Base-by-base conservation (phyloP, 1,140 invertebrate species). In the Macrocentrus cingulum region DNA sequence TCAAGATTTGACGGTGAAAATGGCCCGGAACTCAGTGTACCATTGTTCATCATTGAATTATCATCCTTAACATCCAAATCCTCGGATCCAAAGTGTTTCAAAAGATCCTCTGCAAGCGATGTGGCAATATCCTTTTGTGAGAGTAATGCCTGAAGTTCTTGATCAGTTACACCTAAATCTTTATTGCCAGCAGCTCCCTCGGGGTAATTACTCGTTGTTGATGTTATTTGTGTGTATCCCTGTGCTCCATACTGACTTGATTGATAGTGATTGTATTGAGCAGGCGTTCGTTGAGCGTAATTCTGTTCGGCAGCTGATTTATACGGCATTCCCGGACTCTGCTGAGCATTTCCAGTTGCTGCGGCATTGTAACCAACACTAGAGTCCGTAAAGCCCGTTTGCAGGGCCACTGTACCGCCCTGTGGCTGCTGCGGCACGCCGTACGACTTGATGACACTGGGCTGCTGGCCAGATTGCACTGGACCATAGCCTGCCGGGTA, bases 71-170 rank as follows among this genome's bases (percentile, higher is more conserved):
- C 83, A 39, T 87, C 84, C 0, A 87, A 74, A 36, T 86, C 86
- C 9, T 87, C 85, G 7, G 88, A 87, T 1, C 86, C 86, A 68
- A 92, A 91, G 57, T 91, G 89, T 71, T 92, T 91, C 34, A 93
- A 74, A 25, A 93, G 74, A 75, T 94, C 91, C 73, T 95, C 92
- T 32, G 90, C 88, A 41, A 94, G 79, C 11, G 89, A 88, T 11
- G 90, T 89, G 0, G 90, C 87, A 58, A 87, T 84, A 66, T 89
- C 89, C 64, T 88, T 88, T 65, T 90, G 86, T 0, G 86, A 86
- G 1, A 90, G 69, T 5, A 89, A 71, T 41, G 87, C 87, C 60
- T 89, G 86, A 1, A 91, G 70, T 61, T 90, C 88, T 66, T 89
- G 87, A 65, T 90, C 88, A 53, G 81, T 83, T 0, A 84, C 82